These are phyloP conservation scores for Cheirogaleus medius DNA, from an alignment of 2,113 vertebrate genomes.

Conservation along the genomic window DNA sequence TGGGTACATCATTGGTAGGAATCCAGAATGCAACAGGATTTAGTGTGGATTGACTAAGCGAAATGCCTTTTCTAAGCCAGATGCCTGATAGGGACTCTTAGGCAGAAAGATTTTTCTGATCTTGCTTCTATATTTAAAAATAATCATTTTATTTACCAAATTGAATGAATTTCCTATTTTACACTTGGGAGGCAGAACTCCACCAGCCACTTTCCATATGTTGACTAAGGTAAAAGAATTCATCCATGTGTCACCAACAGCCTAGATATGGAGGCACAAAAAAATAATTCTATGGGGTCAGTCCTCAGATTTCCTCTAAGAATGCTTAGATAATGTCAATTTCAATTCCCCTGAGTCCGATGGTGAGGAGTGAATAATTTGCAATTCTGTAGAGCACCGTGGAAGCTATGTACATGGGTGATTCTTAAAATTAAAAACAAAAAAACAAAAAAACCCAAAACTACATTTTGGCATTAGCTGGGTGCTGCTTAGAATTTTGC, in stretches of 20 bases:
- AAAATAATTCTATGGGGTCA: background rate
- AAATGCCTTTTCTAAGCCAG: conserved; percentile 12
- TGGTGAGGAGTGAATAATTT: background rate
- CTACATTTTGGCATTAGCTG: background rate
- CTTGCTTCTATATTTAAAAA: background rate
- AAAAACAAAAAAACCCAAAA: background rate
- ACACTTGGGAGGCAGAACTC: background rate
- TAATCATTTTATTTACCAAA: background rate
- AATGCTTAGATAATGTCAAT: background rate
- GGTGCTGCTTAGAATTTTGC: background rate
- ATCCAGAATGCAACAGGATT: background rate
- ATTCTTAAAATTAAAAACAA: background rate
- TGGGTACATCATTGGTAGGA: background rate
- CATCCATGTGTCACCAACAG: background rate
- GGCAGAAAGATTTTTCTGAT: background rate
- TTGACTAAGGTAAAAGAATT: background rate
- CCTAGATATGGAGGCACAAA: background rate
- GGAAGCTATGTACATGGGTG: background rate
- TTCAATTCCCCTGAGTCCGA: background rate
- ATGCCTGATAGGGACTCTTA: background rate
- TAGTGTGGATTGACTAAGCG: background rate
- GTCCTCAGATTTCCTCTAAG: background rate
- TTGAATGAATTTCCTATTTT: background rate
- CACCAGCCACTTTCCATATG: background rate
- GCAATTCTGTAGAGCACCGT: background rate